A percentile compares a stretch with the other conserved stretches of the same genome.
Conservation (phyloP, 1,140 invertebrate genomes). For the Achatina immaculata region DNA sequence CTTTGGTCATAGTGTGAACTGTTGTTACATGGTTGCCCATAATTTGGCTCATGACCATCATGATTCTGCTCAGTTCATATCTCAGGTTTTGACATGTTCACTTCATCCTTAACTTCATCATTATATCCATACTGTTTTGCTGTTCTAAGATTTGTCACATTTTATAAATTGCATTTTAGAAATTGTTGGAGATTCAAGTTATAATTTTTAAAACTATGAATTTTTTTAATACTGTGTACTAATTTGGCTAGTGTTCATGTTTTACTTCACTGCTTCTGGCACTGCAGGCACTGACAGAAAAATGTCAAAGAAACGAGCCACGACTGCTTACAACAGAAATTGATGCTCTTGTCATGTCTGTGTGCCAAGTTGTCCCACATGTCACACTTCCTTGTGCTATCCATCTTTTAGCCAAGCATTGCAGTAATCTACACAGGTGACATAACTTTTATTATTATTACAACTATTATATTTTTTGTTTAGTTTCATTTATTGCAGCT, state of each 20-base stretch:
- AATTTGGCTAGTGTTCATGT: too few relatives aligned
- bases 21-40: too few relatives aligned
- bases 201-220: background rate
- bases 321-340: background rate
- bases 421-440: slow-evolving; percentile 14
- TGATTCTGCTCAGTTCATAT: too few relatives aligned
- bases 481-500: background rate
- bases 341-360: background rate
- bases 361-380: slow-evolving; percentile 4
- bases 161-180: too few relatives aligned
- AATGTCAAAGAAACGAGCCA: background rate
- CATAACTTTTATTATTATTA: background rate
- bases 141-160: too few relatives aligned
- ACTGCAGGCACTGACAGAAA: slow-evolving; percentile 6
- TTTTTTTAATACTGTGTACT: too few relatives aligned
- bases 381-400: background rate
- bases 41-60: too few relatives aligned
- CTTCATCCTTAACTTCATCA: too few relatives aligned
- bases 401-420: slow-evolving; percentile 11
- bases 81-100: too few relatives aligned
- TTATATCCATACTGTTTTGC: too few relatives aligned
- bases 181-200: background rate
- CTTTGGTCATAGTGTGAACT: too few relatives aligned
- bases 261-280: too few relatives aligned
- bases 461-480: background rate